phyloP scores from a whole-genome alignment of 2,113 vertebrate genomes.

The Hemiprocne comata region DNA sequence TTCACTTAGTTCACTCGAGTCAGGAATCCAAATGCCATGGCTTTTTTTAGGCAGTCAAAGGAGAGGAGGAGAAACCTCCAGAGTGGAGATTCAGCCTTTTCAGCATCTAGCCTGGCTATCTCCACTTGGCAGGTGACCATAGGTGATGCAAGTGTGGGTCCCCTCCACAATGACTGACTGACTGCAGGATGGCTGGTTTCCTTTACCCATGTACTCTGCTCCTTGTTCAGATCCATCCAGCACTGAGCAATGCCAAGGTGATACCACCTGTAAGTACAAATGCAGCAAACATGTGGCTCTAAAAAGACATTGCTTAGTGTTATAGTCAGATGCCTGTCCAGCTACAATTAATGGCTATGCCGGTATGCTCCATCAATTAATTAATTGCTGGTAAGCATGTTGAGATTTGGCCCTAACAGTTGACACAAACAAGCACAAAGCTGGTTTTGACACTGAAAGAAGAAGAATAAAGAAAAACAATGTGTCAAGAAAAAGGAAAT shows the following conservation, averaged over 20 bases:
- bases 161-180: neutral
- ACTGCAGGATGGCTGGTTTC: rapidly evolving
- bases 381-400: neutral
- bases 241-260: neutral
- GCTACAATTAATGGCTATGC: neutral
- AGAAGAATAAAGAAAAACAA: neutral
- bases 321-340: neutral
- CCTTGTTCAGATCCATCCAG: neutral
- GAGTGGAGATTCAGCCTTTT: neutral
- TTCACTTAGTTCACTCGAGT: neutral
- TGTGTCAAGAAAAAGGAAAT: neutral
- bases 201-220: neutral
- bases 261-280: neutral
- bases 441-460: neutral
- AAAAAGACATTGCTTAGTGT: neutral
- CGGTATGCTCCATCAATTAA: no score
- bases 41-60: neutral
- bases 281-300: neutral
- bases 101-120: neutral
- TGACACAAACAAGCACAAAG: neutral
- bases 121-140: neutral
- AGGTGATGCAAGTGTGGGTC: neutral
- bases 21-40: neutral
- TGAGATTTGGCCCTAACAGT: neutral
- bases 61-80: neutral